Conservation (phyloP, 2,797 vertebrate genomes). For the Pantherophis alleghaniensis region DNA sequence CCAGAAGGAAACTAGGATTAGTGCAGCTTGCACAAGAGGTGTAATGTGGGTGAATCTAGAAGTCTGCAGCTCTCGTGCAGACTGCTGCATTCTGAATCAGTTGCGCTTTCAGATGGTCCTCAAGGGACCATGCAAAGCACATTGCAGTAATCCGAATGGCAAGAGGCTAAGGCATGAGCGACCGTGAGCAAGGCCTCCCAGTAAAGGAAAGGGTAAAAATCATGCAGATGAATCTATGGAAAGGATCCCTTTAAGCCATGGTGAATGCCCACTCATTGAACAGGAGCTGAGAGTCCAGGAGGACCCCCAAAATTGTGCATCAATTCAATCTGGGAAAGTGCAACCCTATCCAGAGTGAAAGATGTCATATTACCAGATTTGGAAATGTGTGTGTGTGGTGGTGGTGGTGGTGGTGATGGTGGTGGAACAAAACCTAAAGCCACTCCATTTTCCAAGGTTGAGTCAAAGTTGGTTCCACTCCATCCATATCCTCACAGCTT, state of each 20-base stretch:
- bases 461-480: background rate
- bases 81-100: background rate
- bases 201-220: background rate
- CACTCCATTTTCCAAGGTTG: background rate
- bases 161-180: background rate
- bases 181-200: background rate
- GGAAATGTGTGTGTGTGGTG: background rate
- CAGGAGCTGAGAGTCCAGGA: background rate
- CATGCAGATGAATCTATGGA: background rate
- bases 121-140: background rate
- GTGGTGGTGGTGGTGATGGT: too few species aligned
- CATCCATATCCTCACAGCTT: background rate
- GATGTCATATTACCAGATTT: background rate
- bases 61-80: background rate
- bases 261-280: background rate
- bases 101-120: background rate
- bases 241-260: background rate
- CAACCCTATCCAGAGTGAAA: background rate
- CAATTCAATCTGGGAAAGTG: background rate
- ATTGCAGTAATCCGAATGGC: background rate
- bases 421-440: background rate
- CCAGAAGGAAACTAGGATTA: background rate
- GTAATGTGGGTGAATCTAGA: background rate
- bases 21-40: background rate
- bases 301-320: background rate